Evolutionary conservation across 2,888 invertebrate genomes (phyloP).

Genomic region (Lasioglossum figueresi): DNA sequence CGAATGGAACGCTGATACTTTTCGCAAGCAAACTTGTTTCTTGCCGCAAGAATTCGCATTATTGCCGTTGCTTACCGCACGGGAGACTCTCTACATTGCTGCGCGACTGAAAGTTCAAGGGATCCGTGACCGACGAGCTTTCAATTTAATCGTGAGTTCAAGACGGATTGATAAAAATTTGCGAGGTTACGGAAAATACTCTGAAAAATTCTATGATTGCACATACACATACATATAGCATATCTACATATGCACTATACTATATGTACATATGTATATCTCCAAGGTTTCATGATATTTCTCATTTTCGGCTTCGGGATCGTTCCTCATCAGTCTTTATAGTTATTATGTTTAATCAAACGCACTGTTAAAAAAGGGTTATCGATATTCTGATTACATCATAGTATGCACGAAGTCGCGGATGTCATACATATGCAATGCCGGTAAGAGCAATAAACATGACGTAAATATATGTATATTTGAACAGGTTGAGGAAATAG

Average conservation of each 20-base stretch:
- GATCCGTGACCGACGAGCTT: not conserved
- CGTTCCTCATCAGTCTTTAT: not conserved
- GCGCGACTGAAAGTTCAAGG: conserved; percentile 85
- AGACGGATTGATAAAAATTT: not conserved
- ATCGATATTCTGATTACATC: too few species aligned
- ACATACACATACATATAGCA: too few species aligned
- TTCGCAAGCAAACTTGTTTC: conserved; percentile 90
- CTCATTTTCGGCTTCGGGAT: not conserved
- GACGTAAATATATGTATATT: not conserved
- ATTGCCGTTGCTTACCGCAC: conserved; percentile 85
- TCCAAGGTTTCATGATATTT: not conserved
- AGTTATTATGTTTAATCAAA: not conserved
- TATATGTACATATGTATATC: too few species aligned
- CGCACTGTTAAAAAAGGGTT: not conserved
- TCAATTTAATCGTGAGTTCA: conserved; percentile 41
- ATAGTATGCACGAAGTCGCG: not conserved
- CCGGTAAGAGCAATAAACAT: not conserved
- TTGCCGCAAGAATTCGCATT: conserved; percentile 86
- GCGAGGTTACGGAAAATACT: not conserved
- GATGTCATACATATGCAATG: not conserved
- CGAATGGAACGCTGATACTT: conserved; percentile 87
- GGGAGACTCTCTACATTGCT: conserved; percentile 86
- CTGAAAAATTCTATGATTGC: not conserved
- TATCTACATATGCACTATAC: too few species aligned
- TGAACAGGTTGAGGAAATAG: conserved; percentile 85